These are phyloP conservation scores for Microtus pennsylvanicus DNA, from an alignment of 2,113 vertebrate species.

Conservation along the genomic window DNA sequence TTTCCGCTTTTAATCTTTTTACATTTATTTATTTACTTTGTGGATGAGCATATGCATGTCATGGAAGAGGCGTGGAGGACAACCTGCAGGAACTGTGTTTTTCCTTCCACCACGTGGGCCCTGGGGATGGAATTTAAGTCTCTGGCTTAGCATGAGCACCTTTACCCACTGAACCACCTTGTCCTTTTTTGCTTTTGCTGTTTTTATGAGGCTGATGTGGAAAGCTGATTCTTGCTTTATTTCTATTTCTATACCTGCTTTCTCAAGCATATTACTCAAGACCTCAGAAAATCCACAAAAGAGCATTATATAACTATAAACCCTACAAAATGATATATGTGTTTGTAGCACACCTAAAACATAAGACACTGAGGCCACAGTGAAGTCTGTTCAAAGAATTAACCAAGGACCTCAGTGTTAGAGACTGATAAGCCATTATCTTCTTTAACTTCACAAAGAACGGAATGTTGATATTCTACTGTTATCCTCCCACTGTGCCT, in stretches of 20 bases:
- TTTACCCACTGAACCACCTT: not conserved
- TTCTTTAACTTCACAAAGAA: constrained; percentile 28
- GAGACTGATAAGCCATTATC: not conserved
- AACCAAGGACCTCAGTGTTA: not conserved
- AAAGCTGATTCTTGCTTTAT: constrained; percentile 30
- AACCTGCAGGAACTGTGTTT: not conserved
- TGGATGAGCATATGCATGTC: not conserved
- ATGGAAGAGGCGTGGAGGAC: not conserved
- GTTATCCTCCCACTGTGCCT: not conserved
- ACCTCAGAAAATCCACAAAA: constrained; percentile 45
- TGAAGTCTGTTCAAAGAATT: not conserved
- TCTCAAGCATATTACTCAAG: constrained; percentile 18
- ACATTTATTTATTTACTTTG: not conserved
- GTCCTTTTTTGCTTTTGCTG: not conserved
- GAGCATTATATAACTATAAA: not conserved
- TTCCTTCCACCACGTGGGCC: not conserved
- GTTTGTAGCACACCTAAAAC: constrained; percentile 6
- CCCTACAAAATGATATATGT: constrained; percentile 26
- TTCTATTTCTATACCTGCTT: constrained; percentile 37
- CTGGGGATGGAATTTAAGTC: too few relatives aligned
- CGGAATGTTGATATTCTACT: not conserved
- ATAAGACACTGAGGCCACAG: not conserved
- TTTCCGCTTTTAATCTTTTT: not conserved
- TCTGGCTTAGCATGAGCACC: not conserved
- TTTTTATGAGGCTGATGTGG: constrained; percentile 21